Evolutionary conservation across 2,797 vertebrate species (phyloP).

Genomic region (Ptychadena robeensis): DNA sequence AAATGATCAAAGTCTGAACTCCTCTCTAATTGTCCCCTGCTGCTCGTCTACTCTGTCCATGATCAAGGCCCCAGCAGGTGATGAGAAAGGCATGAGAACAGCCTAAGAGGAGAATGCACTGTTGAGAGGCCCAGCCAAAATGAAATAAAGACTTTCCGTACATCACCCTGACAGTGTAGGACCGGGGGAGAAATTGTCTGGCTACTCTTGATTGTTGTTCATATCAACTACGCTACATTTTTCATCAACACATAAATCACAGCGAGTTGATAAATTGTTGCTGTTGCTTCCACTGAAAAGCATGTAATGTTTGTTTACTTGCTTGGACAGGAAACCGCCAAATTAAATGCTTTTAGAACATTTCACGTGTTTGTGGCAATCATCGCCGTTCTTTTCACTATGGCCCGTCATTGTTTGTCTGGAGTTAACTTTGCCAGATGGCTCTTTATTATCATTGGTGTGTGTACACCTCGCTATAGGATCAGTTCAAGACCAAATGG

Average conservation of each 20-base stretch:
- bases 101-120: conserved; percentile 93
- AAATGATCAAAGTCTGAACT: conserved; percentile 99
- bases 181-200: conserved; percentile 90
- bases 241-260: conserved; percentile 67
- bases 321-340: conserved; percentile 87
- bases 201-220: conserved; percentile 80
- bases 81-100: conserved; percentile 97
- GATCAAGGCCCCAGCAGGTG: conserved; percentile 99
- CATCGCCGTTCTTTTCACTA: conserved; percentile 95
- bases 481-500: conserved; percentile 95
- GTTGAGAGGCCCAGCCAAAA: conserved; percentile 94
- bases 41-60: conserved; percentile 95
- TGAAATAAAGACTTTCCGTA: conserved; percentile 99
- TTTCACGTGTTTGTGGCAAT: conserved; percentile 98
- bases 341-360: conserved; percentile 87
- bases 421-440: conserved; percentile 96
- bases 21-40: conserved; percentile 98
- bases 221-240: conserved; percentile 72
- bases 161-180: conserved; percentile 97
- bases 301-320: conserved; percentile 77
- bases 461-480: conserved; percentile 96
- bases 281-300: conserved; percentile 34
- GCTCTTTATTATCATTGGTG: conserved; percentile 93
- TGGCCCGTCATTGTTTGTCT: conserved; percentile 96
- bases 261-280: conserved; percentile 38